Base-by-base conservation (phyloP, 2,888 invertebrate genomes). In the Xanthia togata region DNA sequence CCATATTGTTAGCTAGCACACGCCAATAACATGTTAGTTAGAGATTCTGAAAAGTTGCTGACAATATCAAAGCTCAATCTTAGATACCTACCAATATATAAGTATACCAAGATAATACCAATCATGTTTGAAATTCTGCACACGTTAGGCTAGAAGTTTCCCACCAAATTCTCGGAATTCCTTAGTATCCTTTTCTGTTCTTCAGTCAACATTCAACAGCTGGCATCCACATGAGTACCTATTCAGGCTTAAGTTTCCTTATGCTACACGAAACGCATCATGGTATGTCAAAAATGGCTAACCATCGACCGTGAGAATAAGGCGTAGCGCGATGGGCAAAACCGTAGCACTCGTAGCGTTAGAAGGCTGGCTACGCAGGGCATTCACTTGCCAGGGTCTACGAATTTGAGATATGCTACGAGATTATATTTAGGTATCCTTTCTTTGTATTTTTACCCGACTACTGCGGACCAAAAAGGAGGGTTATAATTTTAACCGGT, bases 331-430 rank as follows among this genome's bases (percentile, higher is more conserved):
- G 11, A 12, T 31, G 31, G 14, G 23, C 1, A 50, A 17, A 0
- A 23, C 1, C 69, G 82, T 82, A 79, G 82, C 69, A 44, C 17
- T 53, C 79, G 79, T 75, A 79, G 79, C 53, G 20, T 2, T 68
- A 35, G 68, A 59, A 74, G 67, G 31, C 73, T 17, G 67, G 31
- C 73, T 17, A 68, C 6, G 12, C 17, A 55, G n/a, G 55, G 35
- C 35, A 9, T 14, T 69, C 17, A 17, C 31, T 17, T 44, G 71
- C 68, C 71, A 72, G 71, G 71, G 6, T n/a, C 79, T 82, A 75
- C 57, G 70, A 67, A 70, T 41, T 65, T 55, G 4, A 62, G 31
- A n/a, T 20, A 17, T 23, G 65, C 69, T 79, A 75, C 71, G 75
- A 70, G 12, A 50, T 50, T 23, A 0, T 9, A 23, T 50, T 38